Base-by-base conservation (phyloP, 2,888 invertebrate genomes). In the Hermodice carunculata region DNA sequence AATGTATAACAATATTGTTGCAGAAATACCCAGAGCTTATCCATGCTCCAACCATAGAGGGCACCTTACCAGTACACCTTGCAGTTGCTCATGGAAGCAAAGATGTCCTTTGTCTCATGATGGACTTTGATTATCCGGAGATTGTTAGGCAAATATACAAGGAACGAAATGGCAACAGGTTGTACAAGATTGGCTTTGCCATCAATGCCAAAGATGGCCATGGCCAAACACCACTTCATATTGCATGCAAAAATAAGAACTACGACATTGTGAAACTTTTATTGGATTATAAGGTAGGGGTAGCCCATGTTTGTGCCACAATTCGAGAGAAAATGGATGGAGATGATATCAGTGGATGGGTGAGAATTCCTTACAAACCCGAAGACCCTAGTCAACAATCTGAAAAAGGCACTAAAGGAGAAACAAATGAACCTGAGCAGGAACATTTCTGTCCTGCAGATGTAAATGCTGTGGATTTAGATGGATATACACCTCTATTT, bases 11-110 rank as follows among this genome's bases (percentile, higher is more conserved):
- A n/a, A n/a, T n/a, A n/a, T 29, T 52, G 6, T 68, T 64, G 4
- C 62, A 91, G 81, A 91, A 91, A 78, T 96, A 94, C 86, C 95
- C 96, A 0, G 92, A 93, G 76, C 90, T 96, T 73, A 91, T 93
- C 0, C 87, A 92, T 89, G 92, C 93, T 87, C 90, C 92, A 72
- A 97, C 96, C 0, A 94, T 95, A 0, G 96, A 96, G 84, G 91
- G 92, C 77, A 95, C 96, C 94, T 87, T 96, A 67, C 96, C 97
- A 0, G 88, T 96, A 26, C 98, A 98, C 88, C 95, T 96, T 6
- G 95, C 95, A 44, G 93, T 93, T 69, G 94, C 95, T 79, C 94
- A 94, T 78, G 95, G 95, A 0, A 95, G 96, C 85, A 89, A 91
- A 29, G 82, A 90, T 14, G 88, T 96, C 34, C 90, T 96, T 61